These are phyloP conservation scores for Leptogaster cylindrica DNA, from an alignment of 2,888 invertebrate species.

Conservation along the genomic window DNA sequence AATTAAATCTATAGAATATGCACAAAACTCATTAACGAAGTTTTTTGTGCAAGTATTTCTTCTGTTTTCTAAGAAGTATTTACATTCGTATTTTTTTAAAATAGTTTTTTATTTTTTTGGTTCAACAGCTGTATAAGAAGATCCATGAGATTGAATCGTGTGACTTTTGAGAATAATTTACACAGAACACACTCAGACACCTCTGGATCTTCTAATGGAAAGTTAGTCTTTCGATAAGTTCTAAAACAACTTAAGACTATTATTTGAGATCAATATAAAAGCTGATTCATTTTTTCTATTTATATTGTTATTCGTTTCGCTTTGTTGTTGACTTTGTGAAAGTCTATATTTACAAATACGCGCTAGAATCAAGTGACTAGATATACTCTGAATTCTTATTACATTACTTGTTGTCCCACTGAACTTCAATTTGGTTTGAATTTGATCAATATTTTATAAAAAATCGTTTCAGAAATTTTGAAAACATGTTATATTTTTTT, in stretches of 20 bases:
- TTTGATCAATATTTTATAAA: no score
- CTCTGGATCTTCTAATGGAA: conserved; percentile 17
- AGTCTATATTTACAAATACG: conserved; percentile 39
- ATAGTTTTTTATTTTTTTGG: conserved; percentile 41
- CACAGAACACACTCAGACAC: neutral
- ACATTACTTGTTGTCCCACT: no score
- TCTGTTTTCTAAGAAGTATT: neutral
- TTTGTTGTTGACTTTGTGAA: neutral
- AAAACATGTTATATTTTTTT: no score
- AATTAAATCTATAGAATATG: no score
- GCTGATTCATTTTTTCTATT: conserved; percentile 33
- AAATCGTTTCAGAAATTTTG: no score
- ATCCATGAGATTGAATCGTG: conserved; percentile 3
- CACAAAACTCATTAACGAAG: conserved; percentile 15
- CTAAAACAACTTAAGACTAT: conserved; percentile 17
- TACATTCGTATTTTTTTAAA: neutral
- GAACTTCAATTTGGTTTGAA: no score
- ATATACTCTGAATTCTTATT: conserved; percentile 56
- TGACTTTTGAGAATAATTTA: conserved; percentile 21
- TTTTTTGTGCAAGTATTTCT: no score
- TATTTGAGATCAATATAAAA: conserved; percentile 40
- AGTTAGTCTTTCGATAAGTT: neutral
- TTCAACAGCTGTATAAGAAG: conserved; percentile 47
- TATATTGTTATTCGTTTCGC: conserved; percentile 4
- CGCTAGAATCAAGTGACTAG: conserved; percentile 56